Percentiles rank a stretch among this genome's conserved stretches.
Conservation (phyloP, 2,113 vertebrate species). For the Psophia crepitans region DNA sequence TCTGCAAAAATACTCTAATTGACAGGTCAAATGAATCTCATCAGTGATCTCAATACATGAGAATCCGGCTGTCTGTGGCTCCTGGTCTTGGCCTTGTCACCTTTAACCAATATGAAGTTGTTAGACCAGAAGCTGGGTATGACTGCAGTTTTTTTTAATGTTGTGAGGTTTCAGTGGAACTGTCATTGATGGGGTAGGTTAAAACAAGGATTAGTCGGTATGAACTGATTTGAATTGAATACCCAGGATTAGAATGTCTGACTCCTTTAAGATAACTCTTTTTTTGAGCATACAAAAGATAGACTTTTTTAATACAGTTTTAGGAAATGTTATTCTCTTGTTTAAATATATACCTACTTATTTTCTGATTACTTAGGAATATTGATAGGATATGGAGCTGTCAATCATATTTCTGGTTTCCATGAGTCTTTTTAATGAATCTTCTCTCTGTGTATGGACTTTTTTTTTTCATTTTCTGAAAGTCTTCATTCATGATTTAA, state of each 20-base stretch:
- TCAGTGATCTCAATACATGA: slow-evolving; percentile 32
- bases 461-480: background rate
- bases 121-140: background rate
- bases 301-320: background rate
- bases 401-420: background rate
- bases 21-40: slow-evolving; percentile 37
- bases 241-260: background rate
- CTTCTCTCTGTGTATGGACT: background rate
- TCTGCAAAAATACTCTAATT: slow-evolving; percentile 49
- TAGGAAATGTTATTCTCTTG: background rate
- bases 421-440: background rate
- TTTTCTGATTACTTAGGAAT: background rate
- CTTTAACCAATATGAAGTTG: background rate
- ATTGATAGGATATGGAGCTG: background rate
- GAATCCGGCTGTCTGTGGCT: background rate
- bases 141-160: background rate
- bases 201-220: background rate
- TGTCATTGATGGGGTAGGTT: background rate
- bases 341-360: background rate
- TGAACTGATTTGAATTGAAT: background rate
- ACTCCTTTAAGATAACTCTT: background rate
- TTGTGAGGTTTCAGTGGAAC: background rate
- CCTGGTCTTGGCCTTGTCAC: slow-evolving; percentile 35
- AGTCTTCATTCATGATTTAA: background rate
- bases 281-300: background rate